These are phyloP conservation scores for Aleiodes sp. DNA, from an alignment of 1,140 invertebrate species.

Conservation along the genomic window DNA sequence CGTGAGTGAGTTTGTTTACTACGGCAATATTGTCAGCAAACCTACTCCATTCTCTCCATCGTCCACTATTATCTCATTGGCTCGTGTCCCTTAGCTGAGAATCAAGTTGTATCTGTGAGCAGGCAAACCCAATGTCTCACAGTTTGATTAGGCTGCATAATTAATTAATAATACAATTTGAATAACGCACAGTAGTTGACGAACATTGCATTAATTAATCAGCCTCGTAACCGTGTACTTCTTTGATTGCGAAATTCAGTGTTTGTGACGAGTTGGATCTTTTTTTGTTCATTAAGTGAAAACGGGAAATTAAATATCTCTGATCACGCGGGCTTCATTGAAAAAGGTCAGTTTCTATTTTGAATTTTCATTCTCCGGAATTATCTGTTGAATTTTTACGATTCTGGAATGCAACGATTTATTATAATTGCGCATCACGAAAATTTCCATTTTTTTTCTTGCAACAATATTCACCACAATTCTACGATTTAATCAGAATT, in stretches of 20 bases:
- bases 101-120: background rate
- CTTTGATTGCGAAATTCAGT: background rate
- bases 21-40: background rate
- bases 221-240: constrained; percentile 11
- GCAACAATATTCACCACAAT: no score
- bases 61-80: background rate
- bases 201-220: constrained; percentile 50
- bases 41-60: background rate
- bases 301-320: no score
- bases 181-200: constrained; percentile 37
- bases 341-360: no score
- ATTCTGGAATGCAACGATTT: no score
- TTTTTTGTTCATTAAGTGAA: background rate
- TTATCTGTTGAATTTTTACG: no score
- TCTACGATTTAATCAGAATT: no score
- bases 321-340: no score
- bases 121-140: constrained; percentile 38
- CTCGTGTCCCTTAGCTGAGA: background rate
- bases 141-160: constrained; percentile 49
- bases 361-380: no score
- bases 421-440: no score
- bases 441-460: no score
- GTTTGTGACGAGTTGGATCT: background rate
- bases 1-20: background rate
- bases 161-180: constrained; percentile 47